phyloP scores from a whole-genome alignment of 2,888 invertebrate genomes.

The Arge pagana region DNA sequence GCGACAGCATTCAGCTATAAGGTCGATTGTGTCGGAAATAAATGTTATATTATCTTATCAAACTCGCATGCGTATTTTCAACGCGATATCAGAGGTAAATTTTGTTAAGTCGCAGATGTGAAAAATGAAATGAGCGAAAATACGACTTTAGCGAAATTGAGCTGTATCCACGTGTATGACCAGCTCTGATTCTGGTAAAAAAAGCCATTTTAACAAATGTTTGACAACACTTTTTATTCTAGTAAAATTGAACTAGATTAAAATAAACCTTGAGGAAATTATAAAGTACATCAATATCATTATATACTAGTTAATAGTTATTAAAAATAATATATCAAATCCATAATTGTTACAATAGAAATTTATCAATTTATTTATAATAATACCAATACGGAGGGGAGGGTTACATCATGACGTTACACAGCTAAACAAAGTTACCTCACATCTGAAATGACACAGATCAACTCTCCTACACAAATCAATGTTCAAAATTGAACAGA shows the following conservation, averaged over 20 bases:
- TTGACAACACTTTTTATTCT: constrained; percentile 16
- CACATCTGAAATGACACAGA: constrained; percentile 19
- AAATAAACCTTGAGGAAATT: constrained; percentile 3
- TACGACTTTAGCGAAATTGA: too few species aligned
- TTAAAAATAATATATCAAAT: constrained; percentile 23
- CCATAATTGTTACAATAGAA: constrained; percentile 19
- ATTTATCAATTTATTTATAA: constrained; percentile 22
- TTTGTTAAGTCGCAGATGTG: too few species aligned
- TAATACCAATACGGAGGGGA: constrained; percentile 21
- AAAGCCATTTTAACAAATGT: too few species aligned
- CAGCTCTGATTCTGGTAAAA: too few species aligned
- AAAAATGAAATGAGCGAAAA: too few species aligned
- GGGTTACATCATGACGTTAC: constrained; percentile 17
- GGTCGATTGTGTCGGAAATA: too few species aligned
- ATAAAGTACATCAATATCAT: constrained; percentile 15
- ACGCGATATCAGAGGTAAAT: too few species aligned
- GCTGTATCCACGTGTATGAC: too few species aligned
- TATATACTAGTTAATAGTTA: constrained; percentile 13
- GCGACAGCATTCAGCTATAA: too few species aligned
- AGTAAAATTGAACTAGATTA: constrained; percentile 12
- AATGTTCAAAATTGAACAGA: too few species aligned
- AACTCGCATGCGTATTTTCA: too few species aligned
- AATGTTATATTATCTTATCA: too few species aligned
- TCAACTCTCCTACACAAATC: constrained; percentile 5
- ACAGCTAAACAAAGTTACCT: constrained; percentile 15